A percentile compares a stretch with the other conserved stretches of the same genome.
Evolutionary conservation across 2,888 invertebrate genomes (phyloP).

Genomic region (Meteorus cinctellus): DNA sequence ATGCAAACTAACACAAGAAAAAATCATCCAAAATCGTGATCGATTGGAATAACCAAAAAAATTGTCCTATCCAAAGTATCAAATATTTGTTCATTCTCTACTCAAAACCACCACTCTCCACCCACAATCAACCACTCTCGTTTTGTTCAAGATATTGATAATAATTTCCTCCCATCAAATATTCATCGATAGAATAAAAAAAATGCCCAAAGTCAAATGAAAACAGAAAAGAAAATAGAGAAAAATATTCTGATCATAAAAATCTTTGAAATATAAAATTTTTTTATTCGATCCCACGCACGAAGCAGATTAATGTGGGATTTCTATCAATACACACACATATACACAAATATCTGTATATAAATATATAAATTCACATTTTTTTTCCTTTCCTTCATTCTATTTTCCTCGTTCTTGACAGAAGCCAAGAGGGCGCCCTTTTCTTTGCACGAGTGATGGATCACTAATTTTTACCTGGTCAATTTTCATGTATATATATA

Average conservation of each 20-base stretch:
- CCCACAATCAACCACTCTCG: too few species aligned
- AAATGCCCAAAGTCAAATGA: not conserved
- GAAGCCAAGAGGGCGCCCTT: conserved; percentile 47
- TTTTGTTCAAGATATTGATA: not conserved
- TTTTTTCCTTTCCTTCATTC: not conserved
- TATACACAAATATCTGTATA: conserved; percentile 12
- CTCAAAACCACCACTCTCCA: not conserved
- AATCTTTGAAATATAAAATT: conserved; percentile 30
- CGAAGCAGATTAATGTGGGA: conserved; percentile 62
- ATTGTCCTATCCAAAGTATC: too few species aligned
- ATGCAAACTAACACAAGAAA: conserved; percentile 6
- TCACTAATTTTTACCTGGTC: conserved; percentile 54
- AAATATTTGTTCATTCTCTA: not conserved
- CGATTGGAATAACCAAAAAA: not conserved
- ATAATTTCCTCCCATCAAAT: not conserved
- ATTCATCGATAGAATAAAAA: not conserved
- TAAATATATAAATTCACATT: conserved; percentile 16
- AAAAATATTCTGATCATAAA: conserved; percentile 22
- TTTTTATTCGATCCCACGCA: conserved; percentile 57
- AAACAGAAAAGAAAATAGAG: conserved; percentile 3
- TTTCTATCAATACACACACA: conserved; percentile 36
- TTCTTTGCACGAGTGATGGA: conserved; percentile 57
- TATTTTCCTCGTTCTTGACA: conserved; percentile 40
- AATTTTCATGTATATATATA: not conserved
- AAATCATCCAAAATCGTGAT: conserved; percentile 6